Base-by-base conservation (phyloP, 2,888 invertebrate species). In the Drosophila meridiana region DNA sequence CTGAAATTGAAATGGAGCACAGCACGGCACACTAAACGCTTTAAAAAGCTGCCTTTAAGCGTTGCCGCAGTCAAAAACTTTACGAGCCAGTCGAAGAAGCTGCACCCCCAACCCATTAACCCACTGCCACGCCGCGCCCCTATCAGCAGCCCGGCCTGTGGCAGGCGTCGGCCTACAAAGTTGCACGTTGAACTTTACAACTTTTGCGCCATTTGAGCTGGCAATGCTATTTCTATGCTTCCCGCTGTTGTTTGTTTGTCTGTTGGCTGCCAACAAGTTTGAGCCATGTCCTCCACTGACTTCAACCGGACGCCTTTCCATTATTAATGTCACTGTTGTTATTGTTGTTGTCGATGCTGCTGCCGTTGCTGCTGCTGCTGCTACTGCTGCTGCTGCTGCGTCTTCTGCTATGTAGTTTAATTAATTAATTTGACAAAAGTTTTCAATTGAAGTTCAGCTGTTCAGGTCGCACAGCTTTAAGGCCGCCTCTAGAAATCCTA, bases 381-480 rank as follows among this genome's bases (percentile, higher is more conserved):
- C 28, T 55, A 9, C 50, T 55, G 50, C 53, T 83, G 34, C 47
- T 83, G 60, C 47, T 80, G 36, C 28, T 55, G 11, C 20, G 20
- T 20, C 50, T 55, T 47, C 53, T 83, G 62, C 48, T 78, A 59
- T 73, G 69, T 83, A 83, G 88, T 83, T 89, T 87, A 85, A 87
- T 87, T 87, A 87, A 87, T 87, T 87, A 89, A 89, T 90, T 89
- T 83, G 83, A 78, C 79, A 80, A 86, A 87, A 90, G 78, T 89
- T 90, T 90, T 80, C 80, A 80, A 86, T 86, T 82, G 84, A 78
- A 82, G 67, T 69, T 72, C 64, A 68, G 55, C 67, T 70, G 84
- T 30, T 56, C 20, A 28, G 40, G 52, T 13, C 45, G 45, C 42
- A 38, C 28, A 60, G 76, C 82, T 84, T 85, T 87, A 84, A 80